phyloP scores from a whole-genome alignment of 1,140 invertebrate genomes.

The Schmidtea mediterranea region DNA sequence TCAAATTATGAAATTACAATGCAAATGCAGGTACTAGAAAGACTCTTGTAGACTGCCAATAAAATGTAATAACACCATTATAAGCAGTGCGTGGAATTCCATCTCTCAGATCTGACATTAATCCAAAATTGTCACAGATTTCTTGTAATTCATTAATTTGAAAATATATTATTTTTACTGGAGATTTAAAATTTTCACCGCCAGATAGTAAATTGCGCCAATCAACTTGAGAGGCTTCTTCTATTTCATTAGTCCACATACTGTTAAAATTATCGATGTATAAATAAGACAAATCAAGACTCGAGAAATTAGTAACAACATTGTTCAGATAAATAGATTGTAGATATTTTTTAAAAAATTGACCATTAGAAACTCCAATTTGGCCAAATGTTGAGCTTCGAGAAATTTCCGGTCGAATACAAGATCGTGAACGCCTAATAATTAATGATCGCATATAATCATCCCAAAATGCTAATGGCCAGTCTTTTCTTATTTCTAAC shows the following conservation, averaged over 20 bases:
- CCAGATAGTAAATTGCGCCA: neutral
- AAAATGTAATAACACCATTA: neutral
- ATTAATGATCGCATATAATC: slow-evolving; percentile 86
- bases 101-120: neutral
- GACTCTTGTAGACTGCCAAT: neutral
- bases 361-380: neutral
- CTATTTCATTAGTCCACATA: neutral
- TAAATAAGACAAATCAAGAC: neutral
- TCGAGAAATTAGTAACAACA: neutral
- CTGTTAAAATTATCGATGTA: neutral
- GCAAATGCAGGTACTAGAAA: neutral
- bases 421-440: slow-evolving; percentile 58
- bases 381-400: slow-evolving; percentile 31
- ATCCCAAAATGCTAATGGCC: slow-evolving; percentile 87
- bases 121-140: neutral
- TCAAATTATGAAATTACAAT: too few relatives aligned
- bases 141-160: neutral
- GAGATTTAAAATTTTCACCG: neutral
- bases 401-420: slow-evolving; percentile 81
- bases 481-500: slow-evolving; percentile 55
- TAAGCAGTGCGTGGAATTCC: neutral
- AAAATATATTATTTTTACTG: neutral
- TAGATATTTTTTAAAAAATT: neutral
- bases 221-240: neutral
- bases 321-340: neutral